phyloP scores from a whole-genome alignment of 2,797 vertebrate species.

The Molossus alvarezi region DNA sequence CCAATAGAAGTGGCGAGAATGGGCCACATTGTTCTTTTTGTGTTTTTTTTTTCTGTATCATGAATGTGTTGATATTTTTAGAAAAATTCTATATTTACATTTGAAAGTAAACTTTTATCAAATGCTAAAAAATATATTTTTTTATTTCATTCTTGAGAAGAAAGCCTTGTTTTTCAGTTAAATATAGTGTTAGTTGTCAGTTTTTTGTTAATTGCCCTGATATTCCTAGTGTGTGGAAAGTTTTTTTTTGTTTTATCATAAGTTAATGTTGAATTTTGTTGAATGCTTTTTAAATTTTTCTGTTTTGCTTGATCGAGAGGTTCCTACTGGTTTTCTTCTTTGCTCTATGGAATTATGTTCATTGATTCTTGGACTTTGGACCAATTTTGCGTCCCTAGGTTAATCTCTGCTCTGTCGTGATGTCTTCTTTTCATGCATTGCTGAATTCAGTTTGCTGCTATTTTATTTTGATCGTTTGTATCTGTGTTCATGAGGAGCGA shows the following conservation, averaged over 20 bases:
- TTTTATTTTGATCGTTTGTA: not conserved
- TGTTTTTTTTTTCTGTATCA: not conserved
- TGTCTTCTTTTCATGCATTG: not conserved
- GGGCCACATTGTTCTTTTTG: not conserved
- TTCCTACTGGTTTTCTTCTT: not conserved
- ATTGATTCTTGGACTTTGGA: conserved; percentile 27
- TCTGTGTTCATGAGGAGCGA: not conserved
- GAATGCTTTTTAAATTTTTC: not conserved
- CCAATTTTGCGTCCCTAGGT: not conserved
- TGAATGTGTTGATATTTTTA: not conserved
- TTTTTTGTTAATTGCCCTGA: not conserved
- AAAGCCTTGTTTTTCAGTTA: not conserved
- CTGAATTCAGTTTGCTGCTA: not conserved
- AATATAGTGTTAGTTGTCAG: not conserved
- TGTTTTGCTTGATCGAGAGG: not conserved
- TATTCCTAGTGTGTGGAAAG: not conserved
- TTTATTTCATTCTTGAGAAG: conserved; percentile 27
- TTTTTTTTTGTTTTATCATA: conserved; percentile 38
- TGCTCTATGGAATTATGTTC: not conserved
- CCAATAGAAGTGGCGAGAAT: too few relatives aligned
- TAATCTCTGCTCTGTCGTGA: not conserved
- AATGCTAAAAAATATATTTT: not conserved
- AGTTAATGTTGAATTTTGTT: not conserved
- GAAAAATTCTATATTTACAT: not conserved
- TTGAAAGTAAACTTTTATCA: not conserved